Base-by-base conservation (phyloP, 2,888 invertebrate species). In the Oconnorella tubifera region DNA sequence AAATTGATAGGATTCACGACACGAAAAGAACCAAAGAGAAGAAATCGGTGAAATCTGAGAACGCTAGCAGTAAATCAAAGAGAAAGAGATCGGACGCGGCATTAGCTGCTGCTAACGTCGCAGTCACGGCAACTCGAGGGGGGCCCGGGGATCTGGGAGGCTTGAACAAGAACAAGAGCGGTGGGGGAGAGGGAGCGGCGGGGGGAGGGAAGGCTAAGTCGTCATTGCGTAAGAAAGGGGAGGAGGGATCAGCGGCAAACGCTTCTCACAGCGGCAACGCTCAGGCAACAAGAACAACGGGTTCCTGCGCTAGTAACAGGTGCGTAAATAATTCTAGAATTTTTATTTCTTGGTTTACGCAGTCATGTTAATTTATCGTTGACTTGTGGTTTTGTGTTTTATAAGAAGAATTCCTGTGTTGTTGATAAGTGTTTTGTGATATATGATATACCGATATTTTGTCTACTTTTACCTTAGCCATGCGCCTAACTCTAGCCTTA, bases 231-330 rank as follows among this genome's bases (percentile, higher is more conserved):
- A n/a, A 53, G 62, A 19, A 40, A 33, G 19, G 53, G 55, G 10
- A 14, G 53, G 23, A n/a, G 6, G 25, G 23, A 53, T 14, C 53
- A 14, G 31, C 10, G 29, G 10, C 10, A 27, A 56, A 10, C 57
- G 29, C 27, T 10, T 56, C 23, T 6, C 6, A n/a, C 6, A 25
- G 57, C 10, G 10, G 57, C 10, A 48, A 28, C 33, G 31, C 29
- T 31, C 25, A n/a, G n/a, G n/a, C n/a, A n/a, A n/a, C 40, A 14
- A 55, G 50, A 50, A 71, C 64, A 69, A 88, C 89, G 87, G 87
- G 89, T 82, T 86, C 87, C 78, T 87, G 87, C 83, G 86, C 87
- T 69, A 86, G 86, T 75, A 86, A 85, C 78, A 86, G 86, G 86
- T 86, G 6, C 6, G 40, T 40, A 19, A 40, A 19, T 40, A 40